Base-by-base conservation (phyloP, 2,797 vertebrate genomes). In the Alfaro cultratus region DNA sequence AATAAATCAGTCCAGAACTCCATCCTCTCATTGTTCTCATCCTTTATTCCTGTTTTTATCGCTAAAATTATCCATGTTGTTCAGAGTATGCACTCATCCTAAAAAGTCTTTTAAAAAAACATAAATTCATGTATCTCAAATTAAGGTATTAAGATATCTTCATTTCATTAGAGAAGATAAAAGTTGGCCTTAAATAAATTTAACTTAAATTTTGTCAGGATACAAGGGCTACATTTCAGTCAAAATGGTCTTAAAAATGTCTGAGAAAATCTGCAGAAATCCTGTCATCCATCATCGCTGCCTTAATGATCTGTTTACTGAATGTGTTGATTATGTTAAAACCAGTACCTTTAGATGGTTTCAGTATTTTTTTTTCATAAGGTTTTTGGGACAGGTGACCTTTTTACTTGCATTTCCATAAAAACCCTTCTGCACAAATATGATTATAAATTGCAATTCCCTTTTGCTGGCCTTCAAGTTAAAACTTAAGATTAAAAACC, bases 401-500 rank as follows among this genome's bases (percentile, higher is more conserved):
- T 39, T 73, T 43, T 60, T 53, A 26, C 51, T 29, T 45, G 31
- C 74, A 11, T 5, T 53, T 73, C 29, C 57, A 55, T 31, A 26
- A 76, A 23, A 75, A 55, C 62, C 53, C 34, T 76, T 39, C 29
- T 47, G 7, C 57, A 76, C 76, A 18, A 76, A 72, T 57, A n/a
- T 72, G 21, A 62, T 82, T 72, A 18, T 13, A 15, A 79, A 29
- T 39, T 45, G 73, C 11, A 2, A 26, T 26, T 73, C 64, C 13
- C 75, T 49, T 57, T 21, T 71, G 53, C n/a, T 39, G 45, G 49
- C 79, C 74, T 72, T 80, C 29, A 83, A 83, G 72, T 57, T 68
- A 73, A 77, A 80, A 62, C 46, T 47, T 64, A 45, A 41, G 60
- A 74, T 46, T 79, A 64, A 77, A 72, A 79, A 89, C 45, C 8